Evolutionary conservation across 53 echinoderm and acorn worm genomes (phyloP), one percentile per base, ranked within the genome.

Genomic region (Holothuria scabra): DNA sequence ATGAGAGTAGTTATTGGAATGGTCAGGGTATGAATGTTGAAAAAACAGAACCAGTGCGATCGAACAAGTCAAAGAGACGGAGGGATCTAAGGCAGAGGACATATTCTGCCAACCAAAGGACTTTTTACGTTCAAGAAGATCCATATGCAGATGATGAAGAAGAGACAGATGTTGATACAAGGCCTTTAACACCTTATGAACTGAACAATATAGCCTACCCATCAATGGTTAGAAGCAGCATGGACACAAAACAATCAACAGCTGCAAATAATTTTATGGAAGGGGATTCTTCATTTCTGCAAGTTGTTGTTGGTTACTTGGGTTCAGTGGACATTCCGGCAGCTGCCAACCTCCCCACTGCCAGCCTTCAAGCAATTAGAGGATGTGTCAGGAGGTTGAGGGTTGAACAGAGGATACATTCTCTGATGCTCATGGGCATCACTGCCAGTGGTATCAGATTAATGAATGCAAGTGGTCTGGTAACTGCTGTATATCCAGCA

Each of bases 241-340:
- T 22, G 35, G 46, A 84, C 7, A 13, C 28, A 13, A 72, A 41
- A 16, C 52, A 84, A 56, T n/a, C 70, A 9, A 21, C 58, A 28
- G 49, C 28, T 13, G 24, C 86, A 60, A 52, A 62, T 6, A 16
- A 64, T 16, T 14, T 81, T n/a, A 38, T 38, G 25, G 64, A 64
- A 12, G 44, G n/a, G 23, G 46, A 81, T 5, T 64, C 82, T 3
- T 37, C 20, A 2, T 60, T 16, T 8, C 22, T 81, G 25, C 41
- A 18, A 5, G 95, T 89, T 21, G 81, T 99, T 13, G 91, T 99
- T 57, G 99, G 99, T 30, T 99, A 99, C 63, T 85, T 99, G 4
- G 99, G 99, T 6, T 99, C 99, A 37, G 95, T 99, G 80, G 95
- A 99, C 58, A 99, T 99, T 59, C 99, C 99, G 35, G 94, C 99